Evolutionary conservation across 35 echinoderm and acorn worm species (phyloP).

Genomic region (Amphiura filiformis): DNA sequence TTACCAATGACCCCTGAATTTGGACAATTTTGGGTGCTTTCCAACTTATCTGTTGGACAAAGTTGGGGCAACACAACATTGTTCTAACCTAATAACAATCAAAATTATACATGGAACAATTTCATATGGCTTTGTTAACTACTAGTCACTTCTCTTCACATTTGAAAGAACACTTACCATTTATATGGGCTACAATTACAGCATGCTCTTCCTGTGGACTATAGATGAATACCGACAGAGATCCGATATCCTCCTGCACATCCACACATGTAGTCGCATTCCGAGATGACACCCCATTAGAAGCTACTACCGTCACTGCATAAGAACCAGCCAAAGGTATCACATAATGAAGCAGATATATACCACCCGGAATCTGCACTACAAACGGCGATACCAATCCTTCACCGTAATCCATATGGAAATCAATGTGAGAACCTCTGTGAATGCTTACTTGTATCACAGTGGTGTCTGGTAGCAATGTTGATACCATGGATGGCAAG

Average conservation of each 20-base stretch:
- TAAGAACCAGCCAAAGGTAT: slow-evolving; percentile 21
- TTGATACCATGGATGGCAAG: neutral
- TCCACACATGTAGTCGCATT: neutral
- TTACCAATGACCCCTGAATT: too few relatives aligned
- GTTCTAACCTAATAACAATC: too few relatives aligned
- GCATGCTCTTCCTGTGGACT: slow-evolving; percentile 10
- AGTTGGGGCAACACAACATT: too few relatives aligned
- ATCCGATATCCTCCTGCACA: slow-evolving; percentile 26
- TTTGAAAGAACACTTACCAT: slow-evolving; percentile 65
- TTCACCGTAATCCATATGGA: neutral
- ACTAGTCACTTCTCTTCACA: neutral
- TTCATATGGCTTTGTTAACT: too few relatives aligned
- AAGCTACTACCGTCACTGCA: slow-evolving; percentile 40
- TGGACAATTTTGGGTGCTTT: too few relatives aligned
- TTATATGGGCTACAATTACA: slow-evolving; percentile 41
- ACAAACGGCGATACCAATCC: neutral
- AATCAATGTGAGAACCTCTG: slow-evolving; percentile 34
- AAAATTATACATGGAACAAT: too few relatives aligned
- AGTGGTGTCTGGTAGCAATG: neutral
- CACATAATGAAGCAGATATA: neutral
- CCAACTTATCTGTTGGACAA: too few relatives aligned
- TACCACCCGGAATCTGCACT: neutral
- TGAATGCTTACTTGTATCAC: neutral
- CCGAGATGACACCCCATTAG: slow-evolving; percentile 51
- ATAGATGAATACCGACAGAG: neutral